These are phyloP conservation scores for Scotopteryx bipunctaria DNA, from an alignment of 2,888 invertebrate genomes.

Conservation along the genomic window DNA sequence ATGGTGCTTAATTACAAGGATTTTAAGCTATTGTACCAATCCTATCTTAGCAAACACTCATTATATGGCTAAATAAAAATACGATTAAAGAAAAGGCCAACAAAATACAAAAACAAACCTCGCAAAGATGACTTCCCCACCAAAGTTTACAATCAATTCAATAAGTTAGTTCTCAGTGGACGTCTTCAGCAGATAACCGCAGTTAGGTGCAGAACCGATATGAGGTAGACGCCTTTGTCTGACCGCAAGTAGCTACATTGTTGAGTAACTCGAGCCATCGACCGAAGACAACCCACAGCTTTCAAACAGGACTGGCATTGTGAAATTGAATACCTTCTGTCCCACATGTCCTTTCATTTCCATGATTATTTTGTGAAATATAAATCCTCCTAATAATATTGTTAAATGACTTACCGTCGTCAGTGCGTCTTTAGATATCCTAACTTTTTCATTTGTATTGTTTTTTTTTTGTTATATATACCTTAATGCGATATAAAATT, in stretches of 20 bases:
- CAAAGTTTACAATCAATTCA: slow-evolving; percentile 24
- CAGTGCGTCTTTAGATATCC: too few relatives aligned
- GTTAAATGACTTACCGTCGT: too few relatives aligned
- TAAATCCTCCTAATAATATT: too few relatives aligned
- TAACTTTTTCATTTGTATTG: too few relatives aligned
- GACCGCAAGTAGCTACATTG: slow-evolving; percentile 19
- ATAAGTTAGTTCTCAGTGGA: slow-evolving; percentile 14
- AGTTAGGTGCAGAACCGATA: slow-evolving; percentile 23
- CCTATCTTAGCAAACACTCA: too few relatives aligned
- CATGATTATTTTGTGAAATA: slow-evolving; percentile 9
- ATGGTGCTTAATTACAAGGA: too few relatives aligned
- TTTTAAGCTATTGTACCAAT: too few relatives aligned
- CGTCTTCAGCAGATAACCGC: slow-evolving; percentile 20
- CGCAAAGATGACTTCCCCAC: not conserved
- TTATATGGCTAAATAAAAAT: too few relatives aligned
- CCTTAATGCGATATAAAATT: too few relatives aligned
- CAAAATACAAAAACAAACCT: not conserved
- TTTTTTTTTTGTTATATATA: too few relatives aligned
- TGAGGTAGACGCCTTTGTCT: slow-evolving; percentile 25
- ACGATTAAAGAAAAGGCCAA: too few relatives aligned
- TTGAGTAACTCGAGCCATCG: slow-evolving; percentile 7
- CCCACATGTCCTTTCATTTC: not conserved
- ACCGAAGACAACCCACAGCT: slow-evolving; percentile 1
- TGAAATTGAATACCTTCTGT: not conserved
- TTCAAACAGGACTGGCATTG: slow-evolving; percentile 1